A percentile compares a stretch with the other conserved stretches of the same genome.
phyloP scores from a whole-genome alignment of 1,140 invertebrate species.

The Drosophila quadrilineata region DNA sequence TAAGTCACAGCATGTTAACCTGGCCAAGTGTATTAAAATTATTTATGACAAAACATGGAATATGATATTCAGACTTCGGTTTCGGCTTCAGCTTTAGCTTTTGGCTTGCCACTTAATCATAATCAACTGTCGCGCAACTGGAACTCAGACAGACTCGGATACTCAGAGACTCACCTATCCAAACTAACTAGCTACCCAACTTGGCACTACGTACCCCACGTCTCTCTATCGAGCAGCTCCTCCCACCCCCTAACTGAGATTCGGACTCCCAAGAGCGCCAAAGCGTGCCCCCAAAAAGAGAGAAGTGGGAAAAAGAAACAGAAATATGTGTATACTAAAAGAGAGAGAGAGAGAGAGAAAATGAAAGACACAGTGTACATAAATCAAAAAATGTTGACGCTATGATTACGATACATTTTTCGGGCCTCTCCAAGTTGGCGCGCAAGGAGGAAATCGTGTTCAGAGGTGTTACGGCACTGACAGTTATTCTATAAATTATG shows the following conservation, averaged over 20 bases:
- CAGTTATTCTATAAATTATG: constrained; percentile 79
- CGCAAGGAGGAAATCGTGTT: constrained; percentile 58
- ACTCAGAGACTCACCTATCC: constrained; percentile 37
- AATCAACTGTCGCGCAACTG: constrained; percentile 77
- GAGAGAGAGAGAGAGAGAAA: too few relatives aligned
- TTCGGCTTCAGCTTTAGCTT: constrained; percentile 52
- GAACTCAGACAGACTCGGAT: constrained; percentile 32
- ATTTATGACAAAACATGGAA: constrained; percentile 55
- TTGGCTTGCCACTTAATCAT: constrained; percentile 77
- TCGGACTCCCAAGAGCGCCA: constrained; percentile 44
- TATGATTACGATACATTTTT: constrained; percentile 71
- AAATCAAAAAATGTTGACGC: constrained; percentile 76
- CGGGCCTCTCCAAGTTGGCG: constrained; percentile 41
- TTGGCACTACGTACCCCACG: constrained; percentile 27
- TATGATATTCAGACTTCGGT: constrained; percentile 55
- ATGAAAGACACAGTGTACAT: constrained; percentile 60
- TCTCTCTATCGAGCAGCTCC: constrained; percentile 12
- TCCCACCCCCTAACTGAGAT: neutral
- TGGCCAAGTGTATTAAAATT: constrained; percentile 34
- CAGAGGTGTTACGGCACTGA: constrained; percentile 69
- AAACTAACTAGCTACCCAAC: constrained; percentile 44
- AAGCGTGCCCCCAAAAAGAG: constrained; percentile 35
- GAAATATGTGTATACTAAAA: constrained; percentile 8
- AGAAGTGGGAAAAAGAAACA: too few relatives aligned
- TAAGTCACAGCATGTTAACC: constrained; percentile 20